Evolutionary conservation across 37 sponge, comb jelly and placozoan genomes (phyloP), one percentile per base, ranked within the genome.

Genomic region (Crambe crambe): DNA sequence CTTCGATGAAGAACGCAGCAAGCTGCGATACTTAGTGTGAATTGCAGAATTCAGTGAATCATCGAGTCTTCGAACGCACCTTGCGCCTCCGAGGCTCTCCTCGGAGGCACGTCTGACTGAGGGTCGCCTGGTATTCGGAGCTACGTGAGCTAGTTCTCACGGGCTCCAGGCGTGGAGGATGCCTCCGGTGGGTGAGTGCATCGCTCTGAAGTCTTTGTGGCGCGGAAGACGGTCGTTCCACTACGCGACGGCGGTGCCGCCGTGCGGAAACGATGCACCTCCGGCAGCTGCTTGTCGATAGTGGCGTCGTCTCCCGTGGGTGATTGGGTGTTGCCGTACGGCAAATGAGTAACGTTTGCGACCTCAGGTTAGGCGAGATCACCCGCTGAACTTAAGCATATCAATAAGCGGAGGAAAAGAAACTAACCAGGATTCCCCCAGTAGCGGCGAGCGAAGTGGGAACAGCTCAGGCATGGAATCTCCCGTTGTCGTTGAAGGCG

Each of bases 301-400:
- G 10, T 47, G 51, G 51, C 51, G 51, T 47, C 51, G 51, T 47
- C 51, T 15, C 51, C 12, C 51, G 51, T 47, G 51, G 6, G 51
- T 15, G 12, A 15, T 6, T 47, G 51, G 6, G 51, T 47, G 51
- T 47, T 12, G 51, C 6, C 12, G 51, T 47, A 47, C n/a, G n/a
- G n/a, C n/a, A n/a, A n/a, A n/a, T n/a, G n/a, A n/a, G 12, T 47
- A 6, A 47, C 12, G 6, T 12, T 40, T 56, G 38, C 37, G 72
- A 78, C 85, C 85, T 92, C 85, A 75, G 83, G 78, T 82, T 83
- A 84, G 79, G 85, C 93, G 72, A 84, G 93, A 75, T 70, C 74
- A 92, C 93, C 88, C 93, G 85, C 88, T 92, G 92, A 91, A 87
- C 70, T 91, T 91, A 91, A 90, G 91, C 91, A 91, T 91, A 91